Evolutionary conservation across 2,113 vertebrate genomes (phyloP), one percentile per base, ranked within the genome.

Genomic region (Oreochromis tanganicae): DNA sequence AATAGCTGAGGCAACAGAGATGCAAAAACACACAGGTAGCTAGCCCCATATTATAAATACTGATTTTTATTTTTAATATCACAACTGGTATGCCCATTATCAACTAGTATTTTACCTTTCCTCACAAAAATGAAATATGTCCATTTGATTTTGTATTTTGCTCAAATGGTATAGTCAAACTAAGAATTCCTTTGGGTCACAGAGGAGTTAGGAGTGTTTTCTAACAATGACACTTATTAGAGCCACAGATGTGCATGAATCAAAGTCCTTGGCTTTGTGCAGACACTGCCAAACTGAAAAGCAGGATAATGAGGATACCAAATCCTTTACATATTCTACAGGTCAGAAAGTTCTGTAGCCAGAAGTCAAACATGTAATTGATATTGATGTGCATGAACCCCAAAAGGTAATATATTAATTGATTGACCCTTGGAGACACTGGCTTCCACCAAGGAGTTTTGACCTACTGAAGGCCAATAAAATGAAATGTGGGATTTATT

Each of bases 181-280:
- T 21, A 43, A 80, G 7, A 14, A 21, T 32, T 63, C 43, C 61
- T 48, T 57, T 61, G 43, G 34, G 55, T 19, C 56, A 36, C 14
- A 71, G 68, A 29, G 3, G 14, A 48, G 68, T 29, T 17, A 5
- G 9, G 68, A 75, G 41, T 17, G 68, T 81, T 29, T 36, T 52
- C 79, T 85, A 81, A 73, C 59, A 68, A 81, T 19, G 38, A 43
- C 87, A 48, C 83, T 71, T 56, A 82, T 32, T 80, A 63, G 57
- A 91, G 85, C 80, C 71, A 56, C 87, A 91, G 83, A 87, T 89
- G 81, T 73, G 41, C 55, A 89, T 82, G 78, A 86, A 84, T 89
- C 48, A 88, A 32, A 27, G n/a, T 59, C 43, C 48, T 61, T 6
- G 54, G 54, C 27, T 34, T 68, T 17, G 19, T 86, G 56, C 41